Base-by-base conservation (phyloP, 2,797 vertebrate species). In the Okamejei kenojei region DNA sequence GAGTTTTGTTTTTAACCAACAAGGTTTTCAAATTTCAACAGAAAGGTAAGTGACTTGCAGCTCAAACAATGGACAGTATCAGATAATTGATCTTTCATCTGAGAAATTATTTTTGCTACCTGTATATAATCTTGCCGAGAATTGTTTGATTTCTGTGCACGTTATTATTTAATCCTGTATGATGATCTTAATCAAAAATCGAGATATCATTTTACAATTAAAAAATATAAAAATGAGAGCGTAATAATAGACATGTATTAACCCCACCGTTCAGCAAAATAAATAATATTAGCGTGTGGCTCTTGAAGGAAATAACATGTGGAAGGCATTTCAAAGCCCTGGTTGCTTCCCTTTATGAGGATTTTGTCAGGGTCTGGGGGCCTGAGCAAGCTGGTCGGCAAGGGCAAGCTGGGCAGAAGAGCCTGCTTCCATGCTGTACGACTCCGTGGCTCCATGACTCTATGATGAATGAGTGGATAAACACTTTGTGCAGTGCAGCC, bases 51-150 rank as follows among this genome's bases (percentile, higher is more conserved):
- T 77, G 38, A 54, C 74, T 54, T 74, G 38, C 10, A 29, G 21
- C 26, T 19, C 86, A 93, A 61, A 77, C 13, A 93, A 61, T 76
- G 15, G 29, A 8, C 65, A 35, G 84, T 68, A 88, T 68, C n/a
- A 63, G 84, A 35, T 88, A 88, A 88, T 88, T 32, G 7, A 88
- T 88, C 63, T 65, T 32, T 35, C 63, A 68, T 68, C 63, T 88
- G 58, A 32, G n/a, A 88, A 68, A 68, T 68, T 1, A 88, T 68
- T 88, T 65, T 35, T 26, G 35, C n/a, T 88, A 19, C 63, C 15
- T 88, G 84, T 88, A 19, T 88, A 88, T 88, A 88, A 88, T 88
- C 84, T 88, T 35, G 32, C 13, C 35, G 65, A 65, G 61, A 88
- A 35, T 35, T 88, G 84, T 68, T 88, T 79, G 32, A 38, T 35